Base-by-base conservation (phyloP, 1,140 invertebrate species). In the Drosophila virilis region DNA sequence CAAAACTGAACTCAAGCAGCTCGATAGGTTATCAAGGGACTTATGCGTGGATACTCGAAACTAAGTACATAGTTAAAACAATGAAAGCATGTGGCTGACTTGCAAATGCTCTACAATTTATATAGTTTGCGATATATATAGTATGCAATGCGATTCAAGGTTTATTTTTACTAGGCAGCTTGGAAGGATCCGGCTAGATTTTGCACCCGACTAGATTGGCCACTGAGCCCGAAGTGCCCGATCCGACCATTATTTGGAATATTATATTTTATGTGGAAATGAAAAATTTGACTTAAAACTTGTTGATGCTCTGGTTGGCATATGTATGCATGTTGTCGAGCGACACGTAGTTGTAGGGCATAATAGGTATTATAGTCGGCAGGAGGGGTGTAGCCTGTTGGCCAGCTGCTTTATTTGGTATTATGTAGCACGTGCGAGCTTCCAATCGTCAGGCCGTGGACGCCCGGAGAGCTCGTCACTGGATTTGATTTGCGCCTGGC, bases 401-500 rank as follows among this genome's bases (percentile, higher is more conserved):
- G 51, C 68, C 67, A 74, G 70, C 40, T 67, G 62, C 32, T 38
- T 9, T 58, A 33, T 8, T 58, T 32, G 67, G 68, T 38, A 71
- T 71, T 71, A 71, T 38, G 60, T 48, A 65, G 68, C 68, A 71
- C 68, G 68, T 71, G 68, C 60, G 50, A 59, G 54, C 51, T 42
- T 55, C 40, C 62, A 68, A 62, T 77, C 71, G 58, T 45, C 62
- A 52, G 22, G 70, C 33, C 6, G 37, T 51, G 28, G 57, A 58
- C 38, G 69, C 70, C 48, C 15, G 55, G 55, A 55, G 55, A 74
- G 69, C 66, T 68, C 64, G 70, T 77, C 70, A 58, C 58, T 62
- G 65, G 64, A 74, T 74, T 77, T 77, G 70, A 74, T 77, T 77
- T 74, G 67, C 60, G 72, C 59, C 58, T 52, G 46, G 37, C 22